phyloP scores from a whole-genome alignment of 2,888 invertebrate species.

The Pachymerium ferrugineum region DNA sequence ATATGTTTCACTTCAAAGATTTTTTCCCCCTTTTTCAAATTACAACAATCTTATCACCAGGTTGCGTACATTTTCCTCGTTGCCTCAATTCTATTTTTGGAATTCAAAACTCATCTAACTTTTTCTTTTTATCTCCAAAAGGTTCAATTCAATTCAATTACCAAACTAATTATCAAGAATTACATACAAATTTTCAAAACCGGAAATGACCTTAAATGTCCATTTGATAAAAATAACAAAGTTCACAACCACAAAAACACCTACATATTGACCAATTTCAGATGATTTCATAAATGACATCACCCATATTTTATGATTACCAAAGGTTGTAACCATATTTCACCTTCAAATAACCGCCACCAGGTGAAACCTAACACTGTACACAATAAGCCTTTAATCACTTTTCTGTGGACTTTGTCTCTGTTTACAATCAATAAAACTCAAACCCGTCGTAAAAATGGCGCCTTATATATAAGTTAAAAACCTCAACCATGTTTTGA shows the following conservation, averaged over 20 bases:
- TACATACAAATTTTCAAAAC: too few relatives aligned
- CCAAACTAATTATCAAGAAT: too few relatives aligned
- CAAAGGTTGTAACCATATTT: not conserved
- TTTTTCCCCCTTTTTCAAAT: not conserved
- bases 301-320: too few relatives aligned
- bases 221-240: too few relatives aligned
- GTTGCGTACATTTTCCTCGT: not conserved
- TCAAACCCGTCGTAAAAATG: not conserved
- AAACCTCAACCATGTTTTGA: too few relatives aligned
- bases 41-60: not conserved
- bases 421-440: not conserved
- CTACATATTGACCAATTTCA: too few relatives aligned
- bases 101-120: too few relatives aligned
- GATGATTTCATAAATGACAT: too few relatives aligned
- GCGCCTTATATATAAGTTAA: not conserved
- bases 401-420: not conserved
- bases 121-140: too few relatives aligned
- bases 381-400: not conserved
- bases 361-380: not conserved
- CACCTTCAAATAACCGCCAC: not conserved
- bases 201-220: not conserved
- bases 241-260: too few relatives aligned
- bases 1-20: not conserved
- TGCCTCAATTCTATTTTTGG: too few relatives aligned
- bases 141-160: too few relatives aligned